These are phyloP conservation scores for Nipponia nippon DNA, from an alignment of 2,113 vertebrate species.

Conservation along the genomic window DNA sequence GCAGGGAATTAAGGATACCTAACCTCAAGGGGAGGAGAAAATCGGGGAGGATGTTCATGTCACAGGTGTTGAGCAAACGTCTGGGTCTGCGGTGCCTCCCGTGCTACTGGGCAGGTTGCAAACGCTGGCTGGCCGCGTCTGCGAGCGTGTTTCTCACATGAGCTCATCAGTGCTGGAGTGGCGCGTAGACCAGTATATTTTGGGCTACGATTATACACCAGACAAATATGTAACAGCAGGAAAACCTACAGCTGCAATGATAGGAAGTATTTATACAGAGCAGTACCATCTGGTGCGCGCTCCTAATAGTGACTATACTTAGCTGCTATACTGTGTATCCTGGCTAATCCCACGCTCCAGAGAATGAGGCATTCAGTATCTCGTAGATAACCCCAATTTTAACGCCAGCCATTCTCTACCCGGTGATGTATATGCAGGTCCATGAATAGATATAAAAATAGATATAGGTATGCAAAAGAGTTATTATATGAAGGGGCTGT, in stretches of 20 bases:
- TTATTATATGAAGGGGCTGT: not conserved
- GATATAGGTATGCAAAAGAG: not conserved
- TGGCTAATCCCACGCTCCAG: not conserved
- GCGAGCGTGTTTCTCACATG: not conserved
- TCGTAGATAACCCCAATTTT: not conserved
- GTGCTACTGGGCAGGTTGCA: not conserved
- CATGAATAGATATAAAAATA: not conserved
- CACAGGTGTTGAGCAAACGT: not conserved
- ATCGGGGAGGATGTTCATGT: fast-evolving
- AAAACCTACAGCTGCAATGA: not conserved
- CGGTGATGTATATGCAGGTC: not conserved
- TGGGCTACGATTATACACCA: not conserved
- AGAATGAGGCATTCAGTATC: not conserved
- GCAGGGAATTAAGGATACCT: not conserved
- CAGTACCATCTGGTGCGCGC: fast-evolving
- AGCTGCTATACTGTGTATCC: not conserved
- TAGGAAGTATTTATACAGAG: slow-evolving; percentile 7
- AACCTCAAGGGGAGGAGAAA: not conserved
- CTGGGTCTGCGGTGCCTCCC: not conserved
- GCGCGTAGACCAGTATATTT: not conserved
- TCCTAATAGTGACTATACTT: not conserved
- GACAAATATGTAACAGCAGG: slow-evolving; percentile 7
- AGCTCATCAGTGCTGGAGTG: not conserved
- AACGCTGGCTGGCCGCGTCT: not conserved
- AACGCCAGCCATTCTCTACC: not conserved